Percentiles rank a stretch among this genome's conserved stretches.
Conservation (phyloP, 2,888 invertebrate species). For the Ceramica pisi region DNA sequence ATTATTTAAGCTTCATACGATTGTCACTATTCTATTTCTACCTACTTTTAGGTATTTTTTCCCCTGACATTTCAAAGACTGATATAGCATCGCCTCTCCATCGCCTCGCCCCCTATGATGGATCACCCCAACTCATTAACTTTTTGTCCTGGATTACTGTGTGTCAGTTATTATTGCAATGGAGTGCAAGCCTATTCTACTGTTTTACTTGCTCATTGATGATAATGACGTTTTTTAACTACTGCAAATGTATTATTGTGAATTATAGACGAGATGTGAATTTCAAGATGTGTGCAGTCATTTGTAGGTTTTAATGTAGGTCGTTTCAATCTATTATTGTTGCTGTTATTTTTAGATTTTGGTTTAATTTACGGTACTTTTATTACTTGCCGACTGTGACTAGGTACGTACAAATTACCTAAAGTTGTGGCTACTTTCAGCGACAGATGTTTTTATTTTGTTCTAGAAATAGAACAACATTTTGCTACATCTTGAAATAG, state of each 20-base stretch:
- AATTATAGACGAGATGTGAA: conserved; percentile 45
- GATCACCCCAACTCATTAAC: conserved; percentile 61
- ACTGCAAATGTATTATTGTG: conserved; percentile 57
- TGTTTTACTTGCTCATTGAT: conserved; percentile 59
- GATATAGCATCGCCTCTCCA: conserved; percentile 15
- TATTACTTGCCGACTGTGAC: not conserved
- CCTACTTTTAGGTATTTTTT: too few relatives aligned
- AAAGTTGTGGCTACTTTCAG: not conserved
- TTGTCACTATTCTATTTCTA: too few relatives aligned
- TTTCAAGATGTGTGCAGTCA: conserved; percentile 40
- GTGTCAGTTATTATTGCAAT: conserved; percentile 63
- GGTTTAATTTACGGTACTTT: not conserved
- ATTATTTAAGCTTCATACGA: too few relatives aligned
- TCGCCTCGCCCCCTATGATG: conserved; percentile 28
- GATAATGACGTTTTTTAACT: conserved; percentile 61
- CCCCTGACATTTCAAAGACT: not conserved
- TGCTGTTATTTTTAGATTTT: conserved; percentile 15
- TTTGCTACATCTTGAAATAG: not conserved
- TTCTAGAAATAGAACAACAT: not conserved
- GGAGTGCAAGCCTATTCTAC: conserved; percentile 54
- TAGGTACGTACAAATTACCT: not conserved
- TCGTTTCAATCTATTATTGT: conserved; percentile 17
- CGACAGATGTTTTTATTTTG: too few relatives aligned
- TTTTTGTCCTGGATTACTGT: conserved; percentile 61
- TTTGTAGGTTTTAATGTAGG: conserved; percentile 35